These are phyloP conservation scores for Zophobas atratus DNA, from an alignment of 1,140 invertebrate species.

Conservation along the genomic window DNA sequence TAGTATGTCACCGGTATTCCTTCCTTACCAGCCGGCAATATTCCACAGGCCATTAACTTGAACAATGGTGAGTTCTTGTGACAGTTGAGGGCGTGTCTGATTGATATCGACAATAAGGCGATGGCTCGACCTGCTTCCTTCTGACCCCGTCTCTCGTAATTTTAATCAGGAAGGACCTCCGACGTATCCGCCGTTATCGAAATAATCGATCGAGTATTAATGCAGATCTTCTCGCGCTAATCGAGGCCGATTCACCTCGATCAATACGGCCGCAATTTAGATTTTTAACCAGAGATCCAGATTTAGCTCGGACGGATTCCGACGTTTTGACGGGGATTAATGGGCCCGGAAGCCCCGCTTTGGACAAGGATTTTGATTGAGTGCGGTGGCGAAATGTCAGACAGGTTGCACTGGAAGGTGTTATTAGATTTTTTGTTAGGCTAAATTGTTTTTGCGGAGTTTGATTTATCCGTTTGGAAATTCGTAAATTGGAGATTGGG, in stretches of 20 bases:
- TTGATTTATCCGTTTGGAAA: no score
- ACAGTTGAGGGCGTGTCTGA: conserved; percentile 49
- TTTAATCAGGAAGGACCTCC: conserved; percentile 35
- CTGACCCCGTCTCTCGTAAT: conserved; percentile 29
- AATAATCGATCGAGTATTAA: conserved; percentile 26
- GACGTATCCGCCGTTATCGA: conserved; percentile 4
- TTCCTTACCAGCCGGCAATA: conserved; percentile 4
- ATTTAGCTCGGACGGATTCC: no score
- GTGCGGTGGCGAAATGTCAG: neutral
- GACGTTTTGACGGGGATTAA: neutral
- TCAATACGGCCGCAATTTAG: conserved; percentile 17
- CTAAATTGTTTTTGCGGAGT: no score
- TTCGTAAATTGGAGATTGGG: no score
- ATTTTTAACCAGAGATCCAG: neutral
- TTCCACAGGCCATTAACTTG: conserved; percentile 51
- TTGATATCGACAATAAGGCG: conserved; percentile 45
- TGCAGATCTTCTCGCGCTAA: conserved; percentile 11
- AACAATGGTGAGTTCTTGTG: conserved; percentile 51
- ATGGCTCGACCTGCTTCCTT: conserved; percentile 44
- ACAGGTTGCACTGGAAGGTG: no score
- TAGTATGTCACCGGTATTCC: conserved; percentile 27
- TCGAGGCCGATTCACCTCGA: conserved; percentile 1
- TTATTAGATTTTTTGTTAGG: no score
- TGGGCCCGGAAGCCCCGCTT: neutral
- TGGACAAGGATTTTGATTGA: conserved; percentile 4